These are phyloP conservation scores for Melanotus villosus DNA, from an alignment of 2,888 invertebrate species.

Conservation along the genomic window DNA sequence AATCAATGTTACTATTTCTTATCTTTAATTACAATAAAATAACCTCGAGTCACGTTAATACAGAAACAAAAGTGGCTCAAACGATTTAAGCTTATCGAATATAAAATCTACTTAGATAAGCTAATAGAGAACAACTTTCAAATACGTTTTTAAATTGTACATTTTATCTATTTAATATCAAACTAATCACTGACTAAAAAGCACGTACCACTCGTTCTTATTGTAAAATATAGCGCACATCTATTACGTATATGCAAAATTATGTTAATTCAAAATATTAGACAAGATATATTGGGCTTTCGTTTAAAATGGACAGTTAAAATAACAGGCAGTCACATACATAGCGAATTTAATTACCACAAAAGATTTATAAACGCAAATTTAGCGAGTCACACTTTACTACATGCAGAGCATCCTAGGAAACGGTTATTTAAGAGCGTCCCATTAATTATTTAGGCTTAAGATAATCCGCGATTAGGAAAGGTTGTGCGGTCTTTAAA, in stretches of 20 bases:
- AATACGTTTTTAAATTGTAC: background rate
- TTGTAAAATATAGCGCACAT: background rate
- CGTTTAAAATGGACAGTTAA: slow-evolving; percentile 9
- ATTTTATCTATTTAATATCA: slow-evolving; percentile 1
- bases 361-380: slow-evolving; percentile 7
- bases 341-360: slow-evolving; percentile 5
- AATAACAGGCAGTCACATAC: slow-evolving; percentile 15
- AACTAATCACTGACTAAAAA: background rate
- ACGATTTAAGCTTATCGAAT: slow-evolving; percentile 10
- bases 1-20: slow-evolving; percentile 8
- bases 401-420: background rate
- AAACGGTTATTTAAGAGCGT: too few relatives aligned
- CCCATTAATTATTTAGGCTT: too few relatives aligned
- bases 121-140: slow-evolving; percentile 14
- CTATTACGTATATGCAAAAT: slow-evolving; percentile 9
- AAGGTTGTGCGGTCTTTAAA: too few relatives aligned
- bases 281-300: slow-evolving; percentile 8
- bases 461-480: too few relatives aligned
- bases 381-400: background rate
- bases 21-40: slow-evolving; percentile 25
- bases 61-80: slow-evolving; percentile 4
- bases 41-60: slow-evolving; percentile 11
- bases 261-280: slow-evolving; percentile 10
- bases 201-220: background rate
- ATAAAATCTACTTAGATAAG: slow-evolving; percentile 12